These are phyloP conservation scores for Archaeoteleia sp. DNA, from an alignment of 2,888 invertebrate species.

Conservation along the genomic window DNA sequence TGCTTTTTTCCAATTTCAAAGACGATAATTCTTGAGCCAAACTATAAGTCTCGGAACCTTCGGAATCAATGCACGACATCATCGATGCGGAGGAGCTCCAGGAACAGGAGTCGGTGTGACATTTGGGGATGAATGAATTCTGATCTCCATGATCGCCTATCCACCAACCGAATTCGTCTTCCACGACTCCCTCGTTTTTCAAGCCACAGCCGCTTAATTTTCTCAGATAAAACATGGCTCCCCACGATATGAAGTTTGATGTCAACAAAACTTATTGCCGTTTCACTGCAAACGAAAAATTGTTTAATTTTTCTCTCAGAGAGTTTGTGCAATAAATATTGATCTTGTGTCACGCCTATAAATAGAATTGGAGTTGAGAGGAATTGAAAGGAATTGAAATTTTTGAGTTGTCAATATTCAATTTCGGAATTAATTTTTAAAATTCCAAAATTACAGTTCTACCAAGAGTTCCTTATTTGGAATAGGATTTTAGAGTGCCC, in stretches of 20 bases:
- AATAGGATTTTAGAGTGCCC: too few relatives aligned
- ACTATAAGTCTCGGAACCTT: slow-evolving; percentile 54
- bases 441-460: too few relatives aligned
- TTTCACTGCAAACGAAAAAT: slow-evolving; percentile 10
- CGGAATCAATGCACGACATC: slow-evolving; percentile 58
- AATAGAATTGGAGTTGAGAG: too few relatives aligned
- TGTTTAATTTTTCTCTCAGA: too few relatives aligned
- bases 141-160: slow-evolving; percentile 50
- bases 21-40: slow-evolving; percentile 46
- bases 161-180: slow-evolving; percentile 70
- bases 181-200: slow-evolving; percentile 28
- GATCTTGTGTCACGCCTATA: too few relatives aligned
- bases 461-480: too few relatives aligned
- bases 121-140: slow-evolving; percentile 33
- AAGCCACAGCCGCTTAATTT: slow-evolving; percentile 40
- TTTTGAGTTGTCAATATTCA: too few relatives aligned
- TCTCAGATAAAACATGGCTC: slow-evolving; percentile 61
- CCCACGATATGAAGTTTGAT: not conserved
- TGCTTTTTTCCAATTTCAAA: slow-evolving; percentile 34
- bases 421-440: too few relatives aligned
- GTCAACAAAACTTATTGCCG: not conserved
- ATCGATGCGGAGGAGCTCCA: slow-evolving; percentile 57
- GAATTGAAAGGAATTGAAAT: too few relatives aligned
- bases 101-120: slow-evolving; percentile 49
- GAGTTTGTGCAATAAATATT: too few relatives aligned